Evolutionary conservation across 2,888 invertebrate species (phyloP).

Genomic region (Nomada fabriciana): DNA sequence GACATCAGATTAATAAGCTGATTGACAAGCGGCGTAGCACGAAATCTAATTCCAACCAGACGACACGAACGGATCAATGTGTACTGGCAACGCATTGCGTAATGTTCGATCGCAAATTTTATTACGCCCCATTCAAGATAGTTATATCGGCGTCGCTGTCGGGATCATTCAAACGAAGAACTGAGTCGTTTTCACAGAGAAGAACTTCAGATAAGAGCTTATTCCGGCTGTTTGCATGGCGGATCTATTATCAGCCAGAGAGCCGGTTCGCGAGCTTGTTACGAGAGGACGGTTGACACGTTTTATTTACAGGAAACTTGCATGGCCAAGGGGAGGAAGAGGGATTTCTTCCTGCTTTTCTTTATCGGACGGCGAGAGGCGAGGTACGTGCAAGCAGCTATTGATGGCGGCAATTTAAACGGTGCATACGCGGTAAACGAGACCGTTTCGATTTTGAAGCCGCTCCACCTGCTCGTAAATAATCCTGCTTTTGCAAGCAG

Average conservation of each 20-base stretch:
- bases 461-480: constrained; percentile 46
- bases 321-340: neutral
- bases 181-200: constrained; percentile 8
- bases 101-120: neutral
- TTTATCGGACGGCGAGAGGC: constrained; percentile 1
- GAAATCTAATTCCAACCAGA: constrained; percentile 21
- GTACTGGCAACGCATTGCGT: constrained; percentile 17
- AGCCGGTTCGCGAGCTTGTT: constrained; percentile 44
- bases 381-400: neutral
- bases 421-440: constrained; percentile 31
- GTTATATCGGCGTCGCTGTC: neutral
- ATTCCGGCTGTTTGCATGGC: constrained; percentile 26
- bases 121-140: neutral
- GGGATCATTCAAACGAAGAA: constrained; percentile 15
- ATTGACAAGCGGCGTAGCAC: constrained; percentile 20
- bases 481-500: constrained; percentile 44
- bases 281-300: constrained; percentile 30
- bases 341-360: constrained; percentile 35
- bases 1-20: constrained; percentile 19
- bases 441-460: constrained; percentile 51
- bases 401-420: constrained; percentile 52
- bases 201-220: constrained; percentile 42
- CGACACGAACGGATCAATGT: constrained; percentile 2
- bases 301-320: constrained; percentile 45
- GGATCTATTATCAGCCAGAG: constrained; percentile 31